Evolutionary conservation across 2,797 vertebrate species (phyloP), one percentile per base, ranked within the genome.

Genomic region (Corythornis leucogaster): DNA sequence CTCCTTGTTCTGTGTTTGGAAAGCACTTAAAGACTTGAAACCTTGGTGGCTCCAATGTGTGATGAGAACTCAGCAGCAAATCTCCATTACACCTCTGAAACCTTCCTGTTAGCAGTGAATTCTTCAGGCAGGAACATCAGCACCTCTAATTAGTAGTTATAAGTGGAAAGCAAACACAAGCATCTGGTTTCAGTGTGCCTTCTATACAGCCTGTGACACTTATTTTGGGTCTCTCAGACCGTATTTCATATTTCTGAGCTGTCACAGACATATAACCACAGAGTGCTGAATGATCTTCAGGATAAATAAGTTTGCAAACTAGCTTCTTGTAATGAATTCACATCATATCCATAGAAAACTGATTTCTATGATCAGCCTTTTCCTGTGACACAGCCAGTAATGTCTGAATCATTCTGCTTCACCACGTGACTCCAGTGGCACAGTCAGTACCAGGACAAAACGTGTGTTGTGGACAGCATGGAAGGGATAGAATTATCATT

Each of bases 41-140:
- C 26, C 25, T 42, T 59, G 40, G 40, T 0, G 3, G n/a, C 61
- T 81, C n/a, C 35, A 15, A 1, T 0, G 10, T 74, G 50, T 0
- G 0, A 24, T 59, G 61, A 66, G 40, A 67, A 46, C 71, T 28
- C 0, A 75, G 55, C 25, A 51, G 59, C 16, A 28, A 90, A 43
- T 11, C 20, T 18, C 6, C 45, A 20, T 9, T 9, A 31, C 85
- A 73, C 9, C 43, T 61, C 69, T 59, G 31, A 76, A 80, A 67
- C 17, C 11, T 26, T 77, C 35, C 66, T 51, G 30, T 40, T 38
- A 38, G 38, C 38, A 33, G 33, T 33, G 33, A 33, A 33, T 33
- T 33, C 33, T 8, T 33, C 33, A 33, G 33, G 33, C 7, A 33
- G 33, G 33, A 33, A 33, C 33, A 33, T 33, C 33, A 33, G 33